These are phyloP conservation scores for Anoplolepis gracilipes DNA, from an alignment of 1,140 invertebrate genomes.

Conservation along the genomic window DNA sequence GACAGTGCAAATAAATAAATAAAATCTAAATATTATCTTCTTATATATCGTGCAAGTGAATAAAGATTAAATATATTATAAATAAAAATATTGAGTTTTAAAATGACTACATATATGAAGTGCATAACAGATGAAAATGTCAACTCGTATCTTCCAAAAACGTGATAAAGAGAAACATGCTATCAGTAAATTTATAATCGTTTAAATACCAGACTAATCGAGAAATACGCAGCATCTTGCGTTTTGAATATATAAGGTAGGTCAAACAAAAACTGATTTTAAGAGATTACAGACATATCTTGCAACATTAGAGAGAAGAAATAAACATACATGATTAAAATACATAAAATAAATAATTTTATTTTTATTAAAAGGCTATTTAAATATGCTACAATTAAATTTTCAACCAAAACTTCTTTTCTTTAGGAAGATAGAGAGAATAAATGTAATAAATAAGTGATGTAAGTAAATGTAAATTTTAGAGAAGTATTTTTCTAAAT, in stretches of 20 bases:
- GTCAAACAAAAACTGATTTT: neutral
- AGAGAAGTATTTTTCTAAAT: too few relatives aligned
- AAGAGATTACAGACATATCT: too few relatives aligned
- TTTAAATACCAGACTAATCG: neutral
- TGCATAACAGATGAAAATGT: neutral
- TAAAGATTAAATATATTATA: neutral
- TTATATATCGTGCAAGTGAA: neutral
- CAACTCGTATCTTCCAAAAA: neutral
- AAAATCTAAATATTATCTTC: neutral
- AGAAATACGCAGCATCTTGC: neutral
- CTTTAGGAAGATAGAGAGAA: too few relatives aligned
- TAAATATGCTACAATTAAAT: too few relatives aligned
- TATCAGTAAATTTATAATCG: slow-evolving; percentile 31
- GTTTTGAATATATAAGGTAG: neutral
- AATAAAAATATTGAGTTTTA: neutral
- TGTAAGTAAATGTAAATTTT: too few relatives aligned
- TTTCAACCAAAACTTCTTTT: too few relatives aligned
- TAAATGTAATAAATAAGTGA: too few relatives aligned
- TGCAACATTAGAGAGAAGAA: too few relatives aligned
- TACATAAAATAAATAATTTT: too few relatives aligned
- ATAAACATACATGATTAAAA: too few relatives aligned
- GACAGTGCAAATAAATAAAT: neutral
- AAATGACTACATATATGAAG: neutral
- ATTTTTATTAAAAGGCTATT: too few relatives aligned
- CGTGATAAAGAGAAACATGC: neutral